Evolutionary conservation across 2,888 invertebrate species (phyloP), one percentile per base, ranked within the genome.

Genomic region (Stratiomys singularior): DNA sequence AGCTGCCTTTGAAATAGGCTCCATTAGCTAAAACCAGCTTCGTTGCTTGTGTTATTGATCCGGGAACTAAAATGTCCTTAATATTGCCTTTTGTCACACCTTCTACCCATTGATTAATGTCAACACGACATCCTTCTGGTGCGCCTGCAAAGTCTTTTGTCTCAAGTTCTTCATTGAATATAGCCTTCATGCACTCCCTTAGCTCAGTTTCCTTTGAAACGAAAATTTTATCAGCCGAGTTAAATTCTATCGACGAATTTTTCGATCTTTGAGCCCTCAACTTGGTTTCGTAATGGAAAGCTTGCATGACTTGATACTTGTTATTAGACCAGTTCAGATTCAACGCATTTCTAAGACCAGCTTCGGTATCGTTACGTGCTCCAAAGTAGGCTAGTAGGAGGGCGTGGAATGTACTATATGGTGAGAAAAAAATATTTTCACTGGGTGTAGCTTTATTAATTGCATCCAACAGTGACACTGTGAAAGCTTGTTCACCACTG

Each of bases 1-100:
- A 97, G 27, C 93, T 89, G 1, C 96, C 96, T 81, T 96, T 96
- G 88, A 96, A 96, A 85, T 95, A 96, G 0, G 96, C 95, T 0
- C 96, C 96, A 85, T 96, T 97, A 0, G 93, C 94, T 79, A 96
- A 86, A 4, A 95, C 94, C 80, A 96, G 84, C 83, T 93, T 91
- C 0, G 95, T 94, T 0, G 85, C 83, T 0, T 88, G 83, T 30
- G 89, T 89, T 30, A 96, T 87, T 4, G 90, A 90, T n/a, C 91
- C 92, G 0, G 87, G 83, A 0, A 92, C 91, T 9, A 96, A 84
- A 77, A 96, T 87, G 80, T 95, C 91, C 74, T 90, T 90, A 80
- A 96, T 96, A 85, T 95, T 92, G 80, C 92, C 90, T 81, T 92
- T 92, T 0, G 96, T 96, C 25, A 90, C 85, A 47, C 90, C 89